These are phyloP conservation scores for Manduca sexta DNA, from an alignment of 1,140 invertebrate species.

Conservation along the genomic window DNA sequence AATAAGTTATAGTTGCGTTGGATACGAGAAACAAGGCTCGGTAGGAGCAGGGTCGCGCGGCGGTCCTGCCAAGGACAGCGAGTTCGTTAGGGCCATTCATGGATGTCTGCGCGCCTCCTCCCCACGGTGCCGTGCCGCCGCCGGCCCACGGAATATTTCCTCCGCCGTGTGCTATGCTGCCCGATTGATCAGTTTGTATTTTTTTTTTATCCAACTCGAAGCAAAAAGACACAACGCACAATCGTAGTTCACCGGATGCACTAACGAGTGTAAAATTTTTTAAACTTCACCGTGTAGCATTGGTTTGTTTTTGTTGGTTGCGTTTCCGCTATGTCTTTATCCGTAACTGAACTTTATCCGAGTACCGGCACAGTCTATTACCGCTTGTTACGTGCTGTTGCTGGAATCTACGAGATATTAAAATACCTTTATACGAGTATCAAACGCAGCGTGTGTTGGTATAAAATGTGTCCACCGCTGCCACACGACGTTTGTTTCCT, in stretches of 20 bases:
- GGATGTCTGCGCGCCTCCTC: constrained; percentile 42
- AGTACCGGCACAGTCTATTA: constrained; percentile 9
- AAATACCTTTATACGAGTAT: neutral
- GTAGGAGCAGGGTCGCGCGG: constrained; percentile 27
- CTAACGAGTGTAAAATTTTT: constrained; percentile 67
- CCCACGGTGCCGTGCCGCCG: constrained; percentile 37
- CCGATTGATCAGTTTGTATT: constrained; percentile 48
- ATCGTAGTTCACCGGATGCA: constrained; percentile 68
- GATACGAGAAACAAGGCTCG: neutral
- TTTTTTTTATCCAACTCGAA: constrained; percentile 45
- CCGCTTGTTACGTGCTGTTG: constrained; percentile 11
- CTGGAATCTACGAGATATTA: constrained; percentile 9
- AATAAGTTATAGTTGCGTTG: no score
- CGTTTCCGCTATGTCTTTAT: constrained; percentile 42
- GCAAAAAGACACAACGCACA: constrained; percentile 53
- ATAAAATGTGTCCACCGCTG: constrained; percentile 1
- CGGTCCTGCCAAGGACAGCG: constrained; percentile 58
- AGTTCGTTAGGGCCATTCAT: constrained; percentile 70
- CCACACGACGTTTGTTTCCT: constrained; percentile 12
- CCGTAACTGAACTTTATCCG: constrained; percentile 10
- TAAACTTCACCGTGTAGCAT: constrained; percentile 40
- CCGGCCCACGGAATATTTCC: constrained; percentile 63
- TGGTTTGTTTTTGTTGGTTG: constrained; percentile 51
- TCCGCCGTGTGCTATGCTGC: constrained; percentile 48
- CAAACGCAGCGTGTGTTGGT: constrained; percentile 3